These are phyloP conservation scores for Tetragonula clypearis DNA, from an alignment of 1,140 invertebrate genomes.

Conservation along the genomic window DNA sequence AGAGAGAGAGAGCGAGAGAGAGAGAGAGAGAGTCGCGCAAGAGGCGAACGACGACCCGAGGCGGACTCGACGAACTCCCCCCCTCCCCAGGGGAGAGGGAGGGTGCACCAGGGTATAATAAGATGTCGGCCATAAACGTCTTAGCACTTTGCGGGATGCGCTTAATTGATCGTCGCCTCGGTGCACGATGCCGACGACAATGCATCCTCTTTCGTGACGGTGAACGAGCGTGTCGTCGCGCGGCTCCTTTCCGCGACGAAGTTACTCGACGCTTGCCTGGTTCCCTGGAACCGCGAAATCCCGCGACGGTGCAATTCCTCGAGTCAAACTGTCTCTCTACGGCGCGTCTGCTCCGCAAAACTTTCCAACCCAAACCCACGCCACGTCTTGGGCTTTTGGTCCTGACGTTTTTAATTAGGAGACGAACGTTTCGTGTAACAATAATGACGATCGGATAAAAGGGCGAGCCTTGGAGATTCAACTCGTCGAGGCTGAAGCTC, in stretches of 20 bases:
- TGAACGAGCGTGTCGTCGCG: slow-evolving; percentile 30
- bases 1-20: too few relatives aligned
- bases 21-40: slow-evolving; percentile 20
- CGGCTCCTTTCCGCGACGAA: slow-evolving; percentile 20
- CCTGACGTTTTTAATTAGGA: slow-evolving; percentile 32
- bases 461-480: neutral
- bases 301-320: neutral
- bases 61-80: slow-evolving; percentile 15
- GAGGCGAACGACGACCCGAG: slow-evolving; percentile 62
- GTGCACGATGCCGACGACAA: slow-evolving; percentile 39
- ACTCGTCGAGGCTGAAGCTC: neutral
- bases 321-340: neutral
- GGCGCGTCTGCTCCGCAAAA: neutral
- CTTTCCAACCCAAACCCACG: neutral
- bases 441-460: slow-evolving; percentile 12
- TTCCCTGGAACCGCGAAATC: neutral
- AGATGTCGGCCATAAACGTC: slow-evolving; percentile 75
- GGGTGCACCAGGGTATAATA: slow-evolving; percentile 64
- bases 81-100: too few relatives aligned
- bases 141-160: slow-evolving; percentile 74
- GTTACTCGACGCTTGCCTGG: slow-evolving; percentile 1
- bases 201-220: slow-evolving; percentile 33
- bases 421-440: neutral
- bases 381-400: neutral
- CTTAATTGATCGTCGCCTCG: slow-evolving; percentile 72